Base-by-base conservation (phyloP, 2,797 vertebrate species). In the Ambastaia sidthimunki region DNA sequence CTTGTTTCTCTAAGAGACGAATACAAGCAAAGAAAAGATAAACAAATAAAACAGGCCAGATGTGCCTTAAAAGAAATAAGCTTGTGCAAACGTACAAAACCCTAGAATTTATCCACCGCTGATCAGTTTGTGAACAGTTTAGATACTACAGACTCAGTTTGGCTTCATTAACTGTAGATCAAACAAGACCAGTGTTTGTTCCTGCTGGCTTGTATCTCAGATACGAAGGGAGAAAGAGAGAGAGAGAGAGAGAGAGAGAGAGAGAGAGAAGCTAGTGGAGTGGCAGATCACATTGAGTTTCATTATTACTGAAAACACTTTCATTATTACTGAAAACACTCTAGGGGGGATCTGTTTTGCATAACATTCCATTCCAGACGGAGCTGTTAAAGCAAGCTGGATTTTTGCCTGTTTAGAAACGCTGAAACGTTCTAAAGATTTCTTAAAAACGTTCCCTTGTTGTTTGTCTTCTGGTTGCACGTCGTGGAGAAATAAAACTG, bases 121-220 rank as follows among this genome's bases (percentile, higher is more conserved):
- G 10, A 44, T 44, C 2, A 7, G 34, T 5, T 37, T 37, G 34
- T 37, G 4, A 7, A 37, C 34, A 5, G 34, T 37, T 7, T 37
- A 37, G 34, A 37, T 41, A 6, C n/a, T 18, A 18, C 34, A 3
- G 47, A 18, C 15, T 55, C 4, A 25, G 37, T 76, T 55, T 67
- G 62, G 19, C 50, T 67, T n/a, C n/a, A 25, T 52, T 25, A 67
- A n/a, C 50, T 41, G 48, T 7, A 55, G 41, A 76, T 67, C n/a
- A 76, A 55, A 67, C 74, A 76, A 67, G 74, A 76, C 31, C 15
- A 25, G 41, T 76, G 48, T 52, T 66, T 65, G 48, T 41, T 66
- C 18, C 62, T 19, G 71, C 41, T 44, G 7, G 25, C n/a, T 52
- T 74, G 9, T 44, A 44, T 44, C 41, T 44, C 41, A 21, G 31